Base-by-base conservation (phyloP, 1,140 invertebrate species). In the Zaprionus kolodkinae region DNA sequence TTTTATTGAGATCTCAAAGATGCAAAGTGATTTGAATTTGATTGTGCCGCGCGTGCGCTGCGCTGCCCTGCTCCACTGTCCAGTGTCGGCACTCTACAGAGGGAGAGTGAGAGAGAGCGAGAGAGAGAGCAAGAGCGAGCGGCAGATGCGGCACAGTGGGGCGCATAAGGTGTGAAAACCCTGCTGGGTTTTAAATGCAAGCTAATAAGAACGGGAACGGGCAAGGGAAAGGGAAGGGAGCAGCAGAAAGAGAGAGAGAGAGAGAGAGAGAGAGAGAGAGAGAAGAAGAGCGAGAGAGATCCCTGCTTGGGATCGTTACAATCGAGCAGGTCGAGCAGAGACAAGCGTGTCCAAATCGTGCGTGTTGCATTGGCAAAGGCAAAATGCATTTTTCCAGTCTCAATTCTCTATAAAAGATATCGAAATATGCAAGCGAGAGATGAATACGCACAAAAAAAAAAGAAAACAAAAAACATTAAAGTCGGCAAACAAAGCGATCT, bases 101-200 rank as follows among this genome's bases (percentile, higher is more conserved):
- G 57, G n/a, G 71, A 27, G 48, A 13, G 59, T 65, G 72, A 48
- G 69, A 61, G 60, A 60, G 33, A 65, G 67, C n/a, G 48, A 13
- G 59, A 68, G 72, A 48, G 69, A 61, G 60, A 60, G 33, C 62
- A 64, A 62, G 55, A 63, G 60, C 33, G 7, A n/a, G 35, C 12
- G 45, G 30, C 11, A 17, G 13, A 62, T 25, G n/a, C 15, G 13
- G 61, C 38, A 54, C 85, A 89, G 87, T 80, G 84, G 91, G 91
- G 78, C 69, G 81, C 89, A 81, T 68, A 90, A 92, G 91, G 91
- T 92, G 91, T 92, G 91, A 92, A 92, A 91, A 92, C 84, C 91
- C 91, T 92, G 91, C 91, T 92, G 91, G 84, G 90, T 86, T 87
- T 91, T 92, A 92, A 82, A 91, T 92, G 87, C 82, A 91, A 85